Evolutionary conservation across 2,797 vertebrate species (phyloP).

Genomic region (Lacerta agilis): DNA sequence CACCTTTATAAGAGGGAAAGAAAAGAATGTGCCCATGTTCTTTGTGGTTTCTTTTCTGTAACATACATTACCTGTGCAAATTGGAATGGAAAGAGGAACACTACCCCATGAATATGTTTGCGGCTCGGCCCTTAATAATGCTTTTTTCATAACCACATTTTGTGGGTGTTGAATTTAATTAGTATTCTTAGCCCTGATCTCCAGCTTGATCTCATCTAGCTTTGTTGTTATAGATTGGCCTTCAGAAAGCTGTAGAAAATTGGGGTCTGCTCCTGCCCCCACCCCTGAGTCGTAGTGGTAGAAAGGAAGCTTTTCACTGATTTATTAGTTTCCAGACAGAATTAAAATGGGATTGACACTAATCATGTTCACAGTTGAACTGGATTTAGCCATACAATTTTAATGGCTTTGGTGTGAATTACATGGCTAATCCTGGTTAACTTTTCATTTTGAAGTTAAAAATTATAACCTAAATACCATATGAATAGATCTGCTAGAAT

Average conservation of each 20-base stretch:
- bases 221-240: not conserved
- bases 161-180: slow-evolving; percentile 1
- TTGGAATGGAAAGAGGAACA: not conserved
- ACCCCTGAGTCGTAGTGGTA: not conserved
- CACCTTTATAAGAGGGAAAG: slow-evolving; percentile 9
- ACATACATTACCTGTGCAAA: not conserved
- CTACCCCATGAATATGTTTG: not conserved
- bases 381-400: slow-evolving; percentile 4
- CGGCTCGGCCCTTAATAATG: not conserved
- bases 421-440: not conserved
- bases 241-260: slow-evolving; percentile 3
- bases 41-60: not conserved
- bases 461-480: slow-evolving; percentile 20
- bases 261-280: not conserved
- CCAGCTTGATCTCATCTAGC: not conserved
- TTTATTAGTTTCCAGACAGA: slow-evolving; percentile 18
- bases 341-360: slow-evolving; percentile 14
- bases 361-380: not conserved
- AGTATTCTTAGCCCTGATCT: not conserved
- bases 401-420: slow-evolving; percentile 36
- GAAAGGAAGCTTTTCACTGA: slow-evolving; percentile 9
- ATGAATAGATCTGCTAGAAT: slow-evolving; percentile 34
- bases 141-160: slow-evolving; percentile 2
- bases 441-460: not conserved
- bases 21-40: rapidly evolving